Evolutionary conservation across 2,797 vertebrate genomes (phyloP).

Genomic region (Microhierax caerulescens): DNA sequence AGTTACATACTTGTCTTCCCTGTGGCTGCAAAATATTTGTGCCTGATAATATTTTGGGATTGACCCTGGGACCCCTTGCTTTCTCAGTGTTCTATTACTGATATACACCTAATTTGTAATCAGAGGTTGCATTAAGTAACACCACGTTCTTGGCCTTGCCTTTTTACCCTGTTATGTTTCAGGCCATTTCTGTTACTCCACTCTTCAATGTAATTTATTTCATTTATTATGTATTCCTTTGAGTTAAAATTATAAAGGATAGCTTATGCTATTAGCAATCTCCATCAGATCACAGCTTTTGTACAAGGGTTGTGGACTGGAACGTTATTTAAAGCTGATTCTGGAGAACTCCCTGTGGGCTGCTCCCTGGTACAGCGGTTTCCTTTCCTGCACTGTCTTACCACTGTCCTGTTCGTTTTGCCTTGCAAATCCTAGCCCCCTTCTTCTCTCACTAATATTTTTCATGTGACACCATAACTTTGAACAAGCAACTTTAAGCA

Average conservation of each 20-base stretch:
- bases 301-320: background rate
- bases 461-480: background rate
- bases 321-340: conserved; percentile 14
- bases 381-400: background rate
- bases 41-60: background rate
- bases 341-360: background rate
- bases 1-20: background rate
- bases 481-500: background rate
- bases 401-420: background rate
- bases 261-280: background rate
- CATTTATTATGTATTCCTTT: background rate
- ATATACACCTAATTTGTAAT: background rate
- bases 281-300: conserved; percentile 8
- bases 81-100: background rate
- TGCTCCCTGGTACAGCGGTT: background rate
- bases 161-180: background rate
- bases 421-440: background rate
- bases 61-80: background rate
- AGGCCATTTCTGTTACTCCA: background rate
- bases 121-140: background rate
- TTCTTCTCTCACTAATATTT: background rate
- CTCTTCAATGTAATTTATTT: background rate
- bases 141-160: background rate
- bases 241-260: background rate
- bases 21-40: background rate